Conservation (phyloP, 2,113 vertebrate genomes). For the Oreochromis spilurus region DNA sequence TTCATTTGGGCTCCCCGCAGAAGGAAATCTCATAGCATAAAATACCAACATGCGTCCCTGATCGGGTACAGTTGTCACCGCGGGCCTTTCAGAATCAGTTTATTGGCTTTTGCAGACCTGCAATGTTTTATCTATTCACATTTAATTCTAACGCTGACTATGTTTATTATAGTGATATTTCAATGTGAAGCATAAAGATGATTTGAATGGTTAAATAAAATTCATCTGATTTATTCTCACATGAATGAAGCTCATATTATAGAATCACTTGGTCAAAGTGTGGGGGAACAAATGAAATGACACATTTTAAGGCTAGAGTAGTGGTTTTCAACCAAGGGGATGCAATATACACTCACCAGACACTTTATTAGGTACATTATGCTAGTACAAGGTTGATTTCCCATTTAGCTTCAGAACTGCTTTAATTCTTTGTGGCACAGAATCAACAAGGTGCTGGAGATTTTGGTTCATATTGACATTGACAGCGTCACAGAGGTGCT, state of each 20-base stretch:
- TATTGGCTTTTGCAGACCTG: slow-evolving; percentile 24
- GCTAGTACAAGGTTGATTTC: background rate
- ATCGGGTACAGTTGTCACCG: slow-evolving; percentile 15
- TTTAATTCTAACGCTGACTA: background rate
- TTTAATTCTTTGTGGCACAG: background rate
- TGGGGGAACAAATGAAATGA: background rate
- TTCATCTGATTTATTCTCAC: slow-evolving; percentile 11
- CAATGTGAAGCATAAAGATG: slow-evolving; percentile 1
- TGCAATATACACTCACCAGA: background rate
- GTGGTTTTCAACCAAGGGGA: background rate
- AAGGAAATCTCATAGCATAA: slow-evolving; percentile 26
- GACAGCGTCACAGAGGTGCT: background rate
- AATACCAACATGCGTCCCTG: background rate
- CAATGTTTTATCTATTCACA: slow-evolving; percentile 40
- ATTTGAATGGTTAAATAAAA: slow-evolving; percentile 5
- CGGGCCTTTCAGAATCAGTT: slow-evolving; percentile 24
- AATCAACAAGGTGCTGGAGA: background rate
- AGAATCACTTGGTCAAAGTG: background rate
- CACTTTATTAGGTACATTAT: background rate
- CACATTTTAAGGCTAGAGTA: background rate
- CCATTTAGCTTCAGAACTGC: background rate
- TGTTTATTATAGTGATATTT: slow-evolving; percentile 43
- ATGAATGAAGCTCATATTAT: background rate
- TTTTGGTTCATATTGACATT: background rate
- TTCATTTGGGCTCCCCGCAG: slow-evolving; percentile 37